Base-by-base conservation (phyloP, 2,888 invertebrate species). In the Drosophila parthenogenetica region DNA sequence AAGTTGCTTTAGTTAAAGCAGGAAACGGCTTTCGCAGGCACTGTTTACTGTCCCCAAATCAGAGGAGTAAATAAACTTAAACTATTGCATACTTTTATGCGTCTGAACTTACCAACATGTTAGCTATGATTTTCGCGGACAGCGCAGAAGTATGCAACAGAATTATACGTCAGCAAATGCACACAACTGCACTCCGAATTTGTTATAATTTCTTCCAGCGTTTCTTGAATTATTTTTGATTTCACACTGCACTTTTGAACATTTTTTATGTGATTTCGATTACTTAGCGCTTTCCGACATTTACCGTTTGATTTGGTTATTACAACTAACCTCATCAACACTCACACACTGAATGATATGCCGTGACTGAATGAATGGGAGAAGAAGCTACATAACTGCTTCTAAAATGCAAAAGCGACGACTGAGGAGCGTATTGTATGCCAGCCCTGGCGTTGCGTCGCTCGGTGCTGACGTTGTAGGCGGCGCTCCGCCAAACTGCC, bases 271-370 rank as follows among this genome's bases (percentile, higher is more conserved):
- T 13, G 35, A 29, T 40, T 55, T 58, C 25, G 39, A 29, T 45
- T 32, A 46, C n/a, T 50, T 48, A 11, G 50, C 65, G 39, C 42
- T 42, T 40, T n/a, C 46, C 37, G 37, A 65, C 59, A 29, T 29
- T 63, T 40, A 54, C 39, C 71, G 59, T 54, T 67, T 71, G 67
- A 65, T 60, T 67, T 50, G 61, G 65, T 65, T 51, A 69, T 79
- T 69, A 76, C 80, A 77, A 77, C 84, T 84, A 84, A 83, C 83
- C 81, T 81, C 83, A 83, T 84, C 83, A 83, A 83, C 83, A 83
- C 83, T 83, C 87, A 83, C 83, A 84, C 87, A 83, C 87, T 77
- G 84, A 83, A 87, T 83, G 83, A 81, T 70, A 65, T 74, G 65
- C 71, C 68, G 73, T 67, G 68, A 71, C 78, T 82, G 84, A 81